Conservation (phyloP, 2,888 invertebrate species). For the Eremobia ochroleuca region DNA sequence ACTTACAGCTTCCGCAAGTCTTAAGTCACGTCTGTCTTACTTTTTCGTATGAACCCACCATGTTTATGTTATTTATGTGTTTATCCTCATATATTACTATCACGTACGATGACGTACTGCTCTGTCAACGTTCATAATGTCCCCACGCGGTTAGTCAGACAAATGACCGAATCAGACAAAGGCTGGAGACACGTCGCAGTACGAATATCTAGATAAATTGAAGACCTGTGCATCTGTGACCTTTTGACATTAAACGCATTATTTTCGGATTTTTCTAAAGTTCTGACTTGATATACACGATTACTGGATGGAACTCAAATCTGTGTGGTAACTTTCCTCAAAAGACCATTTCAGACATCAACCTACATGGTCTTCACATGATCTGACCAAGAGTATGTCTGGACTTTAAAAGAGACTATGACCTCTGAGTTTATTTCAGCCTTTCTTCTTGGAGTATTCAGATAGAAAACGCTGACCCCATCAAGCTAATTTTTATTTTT, state of each 20-base stretch:
- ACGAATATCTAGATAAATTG: constrained; percentile 47
- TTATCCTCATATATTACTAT: constrained; percentile 64
- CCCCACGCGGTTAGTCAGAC: constrained; percentile 74
- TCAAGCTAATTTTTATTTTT: neutral
- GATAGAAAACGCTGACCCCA: neutral
- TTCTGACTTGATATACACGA: neutral
- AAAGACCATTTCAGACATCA: neutral
- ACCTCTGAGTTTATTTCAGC: neutral
- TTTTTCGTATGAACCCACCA: constrained; percentile 30
- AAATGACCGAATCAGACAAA: constrained; percentile 74
- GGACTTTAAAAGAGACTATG: neutral
- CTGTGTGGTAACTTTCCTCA: neutral
- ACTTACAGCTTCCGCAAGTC: constrained; percentile 19
- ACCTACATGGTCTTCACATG: neutral
- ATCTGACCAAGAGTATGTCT: neutral
- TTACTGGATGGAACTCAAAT: neutral
- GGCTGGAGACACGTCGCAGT: constrained; percentile 55
- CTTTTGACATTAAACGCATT: neutral
- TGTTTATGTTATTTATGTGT: constrained; percentile 38
- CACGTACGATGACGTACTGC: constrained; percentile 74
- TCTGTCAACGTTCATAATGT: constrained; percentile 77
- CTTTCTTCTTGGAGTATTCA: neutral
- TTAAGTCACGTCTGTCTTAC: constrained; percentile 36
- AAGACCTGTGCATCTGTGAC: neutral
- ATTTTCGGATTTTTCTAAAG: neutral